These are phyloP conservation scores for Vanacampus margaritifer DNA, from an alignment of 2,113 vertebrate genomes.

Conservation along the genomic window DNA sequence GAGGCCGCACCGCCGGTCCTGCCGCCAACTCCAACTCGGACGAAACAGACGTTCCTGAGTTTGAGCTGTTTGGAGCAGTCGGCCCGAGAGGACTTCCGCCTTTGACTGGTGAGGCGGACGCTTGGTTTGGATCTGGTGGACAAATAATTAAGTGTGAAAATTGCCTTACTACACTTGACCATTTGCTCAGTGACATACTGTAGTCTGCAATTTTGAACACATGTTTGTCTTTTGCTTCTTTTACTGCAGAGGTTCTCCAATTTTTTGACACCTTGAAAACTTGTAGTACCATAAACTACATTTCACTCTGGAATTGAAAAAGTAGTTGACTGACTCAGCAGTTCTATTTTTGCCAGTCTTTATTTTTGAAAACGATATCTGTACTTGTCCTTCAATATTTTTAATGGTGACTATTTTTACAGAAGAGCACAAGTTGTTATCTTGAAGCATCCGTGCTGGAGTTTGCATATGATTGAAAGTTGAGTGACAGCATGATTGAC, in stretches of 20 bases:
- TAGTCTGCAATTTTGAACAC: not conserved
- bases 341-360: not conserved
- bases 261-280: not conserved
- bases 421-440: not conserved
- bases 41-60: slow-evolving; percentile 73
- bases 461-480: slow-evolving; percentile 19
- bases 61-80: slow-evolving; percentile 73
- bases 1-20: slow-evolving; percentile 75
- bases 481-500: slow-evolving; percentile 24
- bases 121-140: too few species aligned
- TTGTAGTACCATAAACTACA: too few species aligned
- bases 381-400: too few species aligned
- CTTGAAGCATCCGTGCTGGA: not conserved
- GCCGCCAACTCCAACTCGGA: slow-evolving; percentile 77
- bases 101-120: slow-evolving; percentile 72
- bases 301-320: too few species aligned
- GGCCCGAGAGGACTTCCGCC: slow-evolving; percentile 73
- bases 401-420: too few species aligned
- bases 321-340: not conserved
- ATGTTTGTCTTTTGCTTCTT: too few species aligned
- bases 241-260: not conserved
- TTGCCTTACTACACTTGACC: not conserved
- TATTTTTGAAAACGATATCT: not conserved
- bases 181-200: not conserved
- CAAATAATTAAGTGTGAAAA: too few species aligned